Evolutionary conservation across 2,797 vertebrate genomes (phyloP), one percentile per base, ranked within the genome.

Genomic region (Sparus aurata): DNA sequence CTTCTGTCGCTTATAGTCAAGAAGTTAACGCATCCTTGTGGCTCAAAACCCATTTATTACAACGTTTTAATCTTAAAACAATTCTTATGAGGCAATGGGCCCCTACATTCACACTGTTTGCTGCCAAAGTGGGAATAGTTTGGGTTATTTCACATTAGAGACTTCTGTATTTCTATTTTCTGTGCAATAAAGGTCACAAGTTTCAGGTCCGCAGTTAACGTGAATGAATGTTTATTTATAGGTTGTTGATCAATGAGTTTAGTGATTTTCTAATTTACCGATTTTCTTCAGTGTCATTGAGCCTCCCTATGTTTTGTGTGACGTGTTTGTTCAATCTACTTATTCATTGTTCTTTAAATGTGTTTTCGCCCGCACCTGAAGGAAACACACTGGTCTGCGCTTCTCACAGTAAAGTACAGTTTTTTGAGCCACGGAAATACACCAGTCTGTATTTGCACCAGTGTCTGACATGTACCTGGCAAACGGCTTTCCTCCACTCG

Each of bases 381-480:
- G 52, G 30, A 54, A 8, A 54, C 52, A 4, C 53, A 8, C 53
- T 57, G 20, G 20, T 59, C 22, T 15, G 53, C 3, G 22, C 53
- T 47, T 38, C 38, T 38, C 38, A 38, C 38, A 38, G 23, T 22
- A 12, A 73, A 61, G n/a, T 12, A 2, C 0, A n/a, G 1, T 43
- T 30, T 54, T 25, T 16, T 23, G 18, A 52, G 20, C n/a, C 7
- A 25, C n/a, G 18, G 10, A 46, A 65, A 7, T 58, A 50, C 9
- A 22, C 3, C 12, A 50, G n/a, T 23, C 20, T 73, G 17, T 18
- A 16, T 59, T 63, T 57, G 23, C 38, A 34, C 3, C 2, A 6
- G 25, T 49, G 7, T 50, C 17, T 43, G n/a, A 72, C 11, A 17
- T 22, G 1, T 93, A 96, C 96, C 94, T 93, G 67, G 90, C 68